Evolutionary conservation across 2,113 vertebrate genomes (phyloP), one percentile per base, ranked within the genome.

Genomic region (Tyrannus savana): DNA sequence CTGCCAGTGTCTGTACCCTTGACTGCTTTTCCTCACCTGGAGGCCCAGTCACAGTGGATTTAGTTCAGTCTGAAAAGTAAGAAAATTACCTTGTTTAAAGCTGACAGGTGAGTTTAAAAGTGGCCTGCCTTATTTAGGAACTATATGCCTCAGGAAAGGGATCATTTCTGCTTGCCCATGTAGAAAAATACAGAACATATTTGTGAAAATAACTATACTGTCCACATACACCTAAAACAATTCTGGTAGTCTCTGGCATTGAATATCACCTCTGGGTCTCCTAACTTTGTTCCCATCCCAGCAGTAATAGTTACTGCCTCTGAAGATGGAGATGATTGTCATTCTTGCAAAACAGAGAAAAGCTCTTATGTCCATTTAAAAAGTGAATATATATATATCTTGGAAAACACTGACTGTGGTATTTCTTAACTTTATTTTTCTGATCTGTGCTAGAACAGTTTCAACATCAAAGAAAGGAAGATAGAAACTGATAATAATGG

Each of bases 31-130:
- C 72, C 64, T 90, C 60, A 92, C 78, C 89, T 85, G 72, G 28
- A 93, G 92, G 75, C 79, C 58, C 35, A 88, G 83, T 91, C 94
- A 87, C 33, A 67, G 37, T 47, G 14, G 19, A 90, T 97, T 95
- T 91, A 79, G 13, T 84, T 94, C 72, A 90, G 42, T 14, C 53
- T 82, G 66, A n/a, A 87, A 80, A 72, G 42, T 55, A 91, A 66
- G 49, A 81, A 76, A 86, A 96, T 83, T 83, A 81, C 23, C 72
- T 86, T 88, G 46, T 93, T 93, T 90, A 90, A 96, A 91, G 68
- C 64, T 97, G 92, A 89, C 89, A 94, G 78, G 87, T 94, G 64
- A 71, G 72, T 91, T 95, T 96, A 82, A 31, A 94, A 91, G 30
- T 66, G 68, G 42, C 64, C 25, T 89, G 31, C 50, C 30, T 15